Evolutionary conservation across 2,113 vertebrate genomes (phyloP).

Genomic region (Fulmarus glacialis): DNA sequence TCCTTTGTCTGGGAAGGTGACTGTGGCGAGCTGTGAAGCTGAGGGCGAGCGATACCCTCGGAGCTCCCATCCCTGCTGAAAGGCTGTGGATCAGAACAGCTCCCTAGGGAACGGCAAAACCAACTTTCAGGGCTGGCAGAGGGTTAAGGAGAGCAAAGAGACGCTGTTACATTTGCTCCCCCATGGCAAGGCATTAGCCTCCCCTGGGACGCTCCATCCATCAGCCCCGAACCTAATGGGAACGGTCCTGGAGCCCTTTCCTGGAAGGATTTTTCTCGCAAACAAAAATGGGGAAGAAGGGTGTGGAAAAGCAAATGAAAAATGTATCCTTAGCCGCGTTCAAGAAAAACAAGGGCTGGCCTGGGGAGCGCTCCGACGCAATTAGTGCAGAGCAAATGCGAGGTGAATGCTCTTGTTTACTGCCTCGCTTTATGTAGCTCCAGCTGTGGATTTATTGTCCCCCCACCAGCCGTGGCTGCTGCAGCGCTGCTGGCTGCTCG

Average conservation of each 20-base stretch:
- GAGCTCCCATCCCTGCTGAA: background rate
- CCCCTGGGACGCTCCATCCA: background rate
- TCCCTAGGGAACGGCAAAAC: background rate
- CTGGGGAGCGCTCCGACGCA: background rate
- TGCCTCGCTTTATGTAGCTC: background rate
- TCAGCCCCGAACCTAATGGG: background rate
- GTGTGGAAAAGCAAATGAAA: background rate
- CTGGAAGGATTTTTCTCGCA: background rate
- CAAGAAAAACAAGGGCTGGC: background rate
- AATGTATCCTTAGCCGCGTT: background rate
- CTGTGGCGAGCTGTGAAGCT: background rate
- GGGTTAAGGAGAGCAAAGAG: background rate
- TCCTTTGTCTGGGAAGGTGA: background rate
- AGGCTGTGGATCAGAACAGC: background rate
- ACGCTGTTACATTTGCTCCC: background rate
- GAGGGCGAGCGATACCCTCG: rapidly evolving
- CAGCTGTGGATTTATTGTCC: background rate
- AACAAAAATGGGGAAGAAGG: background rate
- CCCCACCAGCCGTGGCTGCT: rapidly evolving
- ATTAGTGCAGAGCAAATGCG: background rate
- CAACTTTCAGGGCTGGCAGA: background rate
- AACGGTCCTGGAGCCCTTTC: background rate
- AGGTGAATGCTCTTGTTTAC: background rate
- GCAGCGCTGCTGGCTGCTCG: background rate
- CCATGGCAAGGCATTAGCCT: rapidly evolving